These are phyloP conservation scores for Drosophila rufa DNA, from an alignment of 1,140 invertebrate genomes.

Conservation along the genomic window DNA sequence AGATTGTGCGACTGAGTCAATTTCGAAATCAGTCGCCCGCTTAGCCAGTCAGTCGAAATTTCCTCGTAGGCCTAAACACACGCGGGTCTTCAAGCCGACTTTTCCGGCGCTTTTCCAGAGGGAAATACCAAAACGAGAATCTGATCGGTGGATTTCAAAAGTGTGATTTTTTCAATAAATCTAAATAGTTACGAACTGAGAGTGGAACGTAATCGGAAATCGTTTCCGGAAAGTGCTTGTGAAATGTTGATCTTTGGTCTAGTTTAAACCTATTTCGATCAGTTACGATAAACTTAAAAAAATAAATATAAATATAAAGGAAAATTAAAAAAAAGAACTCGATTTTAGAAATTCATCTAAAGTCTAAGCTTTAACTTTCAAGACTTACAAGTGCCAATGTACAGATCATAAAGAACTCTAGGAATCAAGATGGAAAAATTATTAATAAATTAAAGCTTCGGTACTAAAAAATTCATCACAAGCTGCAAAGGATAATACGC, in stretches of 20 bases:
- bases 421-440: not conserved
- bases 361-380: not conserved
- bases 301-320: not conserved
- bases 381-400: slow-evolving; percentile 1
- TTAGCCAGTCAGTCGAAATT: slow-evolving; percentile 18
- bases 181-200: not conserved
- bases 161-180: slow-evolving; percentile 1
- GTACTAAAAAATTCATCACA: not conserved
- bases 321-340: not conserved
- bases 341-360: not conserved
- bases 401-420: not conserved
- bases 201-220: not conserved
- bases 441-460: not conserved
- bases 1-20: slow-evolving; percentile 71
- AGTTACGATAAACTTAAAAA: not conserved
- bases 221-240: slow-evolving; percentile 19
- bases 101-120: slow-evolving; percentile 18
- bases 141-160: slow-evolving; percentile 19
- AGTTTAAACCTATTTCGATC: not conserved
- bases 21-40: slow-evolving; percentile 83
- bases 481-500: not conserved
- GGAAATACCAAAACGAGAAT: slow-evolving; percentile 21
- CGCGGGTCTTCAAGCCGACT: slow-evolving; percentile 54
- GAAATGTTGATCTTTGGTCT: not conserved
- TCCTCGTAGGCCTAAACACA: slow-evolving; percentile 83